phyloP scores from a whole-genome alignment of 2,113 vertebrate genomes.

The Psophia crepitans region DNA sequence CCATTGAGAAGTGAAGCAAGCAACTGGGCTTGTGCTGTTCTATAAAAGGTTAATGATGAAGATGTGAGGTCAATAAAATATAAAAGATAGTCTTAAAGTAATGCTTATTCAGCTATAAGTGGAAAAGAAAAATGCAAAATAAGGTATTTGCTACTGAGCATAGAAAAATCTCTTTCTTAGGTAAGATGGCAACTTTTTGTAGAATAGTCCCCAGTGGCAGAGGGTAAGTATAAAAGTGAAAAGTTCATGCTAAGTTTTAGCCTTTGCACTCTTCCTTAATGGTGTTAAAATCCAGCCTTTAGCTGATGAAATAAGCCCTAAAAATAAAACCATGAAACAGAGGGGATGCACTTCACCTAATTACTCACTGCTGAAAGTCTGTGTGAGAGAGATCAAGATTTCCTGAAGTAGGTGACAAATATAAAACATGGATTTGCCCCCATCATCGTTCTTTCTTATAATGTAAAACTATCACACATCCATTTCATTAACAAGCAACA shows the following conservation, averaged over 20 bases:
- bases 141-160: background rate
- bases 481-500: background rate
- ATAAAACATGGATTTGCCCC: background rate
- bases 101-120: background rate
- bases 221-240: background rate
- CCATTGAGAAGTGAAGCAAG: background rate
- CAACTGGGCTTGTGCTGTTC: background rate
- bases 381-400: background rate
- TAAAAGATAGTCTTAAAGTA: background rate
- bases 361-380: background rate
- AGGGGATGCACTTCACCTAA: background rate
- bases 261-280: background rate
- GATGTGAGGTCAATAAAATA: background rate
- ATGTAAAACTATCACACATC: background rate
- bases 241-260: background rate
- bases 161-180: background rate
- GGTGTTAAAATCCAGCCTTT: background rate
- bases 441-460: background rate
- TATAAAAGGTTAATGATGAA: background rate
- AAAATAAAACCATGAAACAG: background rate
- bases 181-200: background rate
- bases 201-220: background rate
- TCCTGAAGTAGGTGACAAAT: background rate
- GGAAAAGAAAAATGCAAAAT: background rate
- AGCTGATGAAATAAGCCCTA: background rate